Evolutionary conservation across 1,140 invertebrate species (phyloP), one percentile per base, ranked within the genome.

Genomic region (Ladona fulva): DNA sequence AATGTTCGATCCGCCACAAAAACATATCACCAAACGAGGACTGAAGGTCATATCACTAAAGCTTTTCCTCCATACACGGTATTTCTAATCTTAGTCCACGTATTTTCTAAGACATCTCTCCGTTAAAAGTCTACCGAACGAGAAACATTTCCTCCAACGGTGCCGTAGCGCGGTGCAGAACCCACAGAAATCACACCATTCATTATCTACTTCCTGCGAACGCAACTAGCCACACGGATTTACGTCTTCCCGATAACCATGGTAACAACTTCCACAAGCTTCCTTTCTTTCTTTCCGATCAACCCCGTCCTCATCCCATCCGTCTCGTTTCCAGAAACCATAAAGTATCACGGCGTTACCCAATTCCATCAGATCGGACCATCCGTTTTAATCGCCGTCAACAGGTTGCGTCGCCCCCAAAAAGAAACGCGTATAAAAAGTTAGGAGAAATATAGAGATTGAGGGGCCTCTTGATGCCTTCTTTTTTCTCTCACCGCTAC

Each of bases 231-330:
- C 52, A 66, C 52, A 66, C 52, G n/a, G 52, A 66, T 66, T 12
- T 66, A 66, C 52, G 52, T 66, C 52, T 66, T 66, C 52, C 52
- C 52, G 52, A 66, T 66, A 66, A 66, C 52, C 52, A 66, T 66
- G 52, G 52, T 6, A 66, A 66, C 14, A 66, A 66, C 52, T 19
- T 66, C n/a, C 52, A 16, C 52, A 12, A 16, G n/a, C 52, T 66
- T 22, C 52, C 52, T 66, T 52, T 19, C 44, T 52, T 19, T 19
- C 44, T 10, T 12, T 66, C 52, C 52, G 52, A 19, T 66, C 52
- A 5, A 22, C 14, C 52, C 52, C 10, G 10, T 52, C 44, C 44
- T 10, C 44, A 11, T 52, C 44, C 44, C 52, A 16, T 66, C 16
- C 52, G 29, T 22, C 52, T 66, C 52, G 52, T 22, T 66, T 16